Percentiles rank a stretch among this genome's conserved stretches.
phyloP scores from a whole-genome alignment of 2,888 invertebrate genomes.

The Parnassius smintheus region DNA sequence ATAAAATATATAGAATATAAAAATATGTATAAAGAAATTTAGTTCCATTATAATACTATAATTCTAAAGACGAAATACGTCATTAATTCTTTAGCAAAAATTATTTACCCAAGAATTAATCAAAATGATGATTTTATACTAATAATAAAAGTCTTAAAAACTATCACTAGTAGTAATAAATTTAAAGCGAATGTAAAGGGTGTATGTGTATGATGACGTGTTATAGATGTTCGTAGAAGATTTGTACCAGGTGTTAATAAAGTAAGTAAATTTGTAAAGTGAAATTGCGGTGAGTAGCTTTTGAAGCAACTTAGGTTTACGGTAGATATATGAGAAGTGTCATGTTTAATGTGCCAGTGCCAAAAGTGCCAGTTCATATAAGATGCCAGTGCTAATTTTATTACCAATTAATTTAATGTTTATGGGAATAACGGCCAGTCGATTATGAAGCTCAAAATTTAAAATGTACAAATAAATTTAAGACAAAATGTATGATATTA shows the following conservation, averaged over 20 bases:
- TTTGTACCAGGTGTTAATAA: too few relatives aligned
- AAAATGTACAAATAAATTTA: constrained; percentile 66
- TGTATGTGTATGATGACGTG: background rate
- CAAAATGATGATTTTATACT: too few relatives aligned
- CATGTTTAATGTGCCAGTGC: constrained; percentile 27
- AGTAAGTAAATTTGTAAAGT: background rate
- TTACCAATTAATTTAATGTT: constrained; percentile 51
- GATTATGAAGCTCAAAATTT: constrained; percentile 72
- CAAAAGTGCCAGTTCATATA: constrained; percentile 36
- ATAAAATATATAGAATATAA: constrained; percentile 6
- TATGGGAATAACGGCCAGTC: constrained; percentile 75
- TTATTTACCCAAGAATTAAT: too few relatives aligned
- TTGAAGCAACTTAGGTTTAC: constrained; percentile 1
- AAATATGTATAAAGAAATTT: background rate
- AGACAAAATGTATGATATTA: constrained; percentile 48
- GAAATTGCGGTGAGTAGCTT: background rate
- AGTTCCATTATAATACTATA: too few relatives aligned
- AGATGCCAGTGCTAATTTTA: constrained; percentile 42
- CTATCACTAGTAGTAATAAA: too few relatives aligned
- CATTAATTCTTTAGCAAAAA: too few relatives aligned
- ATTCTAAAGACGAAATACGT: constrained; percentile 1
- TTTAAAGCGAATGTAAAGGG: background rate
- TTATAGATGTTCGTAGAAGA: too few relatives aligned
- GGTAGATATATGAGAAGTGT: constrained; percentile 8
- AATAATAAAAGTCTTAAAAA: too few relatives aligned